A percentile compares a stretch with the other conserved stretches of the same genome.
Conservation (phyloP, 1,140 invertebrate species). For the Ridgeia piscesae region DNA sequence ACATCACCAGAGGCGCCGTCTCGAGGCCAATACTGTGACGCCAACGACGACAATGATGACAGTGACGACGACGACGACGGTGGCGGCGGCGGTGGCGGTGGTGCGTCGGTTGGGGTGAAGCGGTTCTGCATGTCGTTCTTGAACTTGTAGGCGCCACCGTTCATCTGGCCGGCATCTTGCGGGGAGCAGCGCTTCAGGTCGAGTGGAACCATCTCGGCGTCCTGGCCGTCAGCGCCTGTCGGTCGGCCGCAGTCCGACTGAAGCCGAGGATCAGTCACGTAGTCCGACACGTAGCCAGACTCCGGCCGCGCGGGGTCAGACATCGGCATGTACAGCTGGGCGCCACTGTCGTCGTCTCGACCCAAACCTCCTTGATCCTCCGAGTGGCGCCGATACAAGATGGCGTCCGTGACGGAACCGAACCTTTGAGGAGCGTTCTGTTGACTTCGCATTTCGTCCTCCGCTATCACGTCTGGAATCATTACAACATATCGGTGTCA, state of each 20-base stretch:
- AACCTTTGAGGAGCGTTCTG: background rate
- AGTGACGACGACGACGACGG: constrained; percentile 18
- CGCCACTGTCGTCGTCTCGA: background rate
- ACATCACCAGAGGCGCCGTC: constrained; percentile 24
- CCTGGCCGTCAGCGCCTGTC: background rate
- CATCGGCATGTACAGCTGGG: background rate
- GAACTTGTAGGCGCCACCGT: constrained; percentile 76
- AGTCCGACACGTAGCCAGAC: background rate
- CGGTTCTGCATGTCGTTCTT: constrained; percentile 92
- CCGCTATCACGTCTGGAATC: background rate
- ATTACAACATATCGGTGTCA: background rate
- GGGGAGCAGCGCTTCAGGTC: background rate
- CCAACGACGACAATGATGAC: constrained; percentile 16
- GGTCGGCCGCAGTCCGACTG: background rate
- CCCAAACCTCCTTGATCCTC: background rate
- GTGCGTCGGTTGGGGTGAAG: constrained; percentile 63
- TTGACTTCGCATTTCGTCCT: background rate
- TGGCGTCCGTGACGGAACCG: background rate
- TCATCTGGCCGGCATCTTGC: background rate
- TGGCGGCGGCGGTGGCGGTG: background rate
- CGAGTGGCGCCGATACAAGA: background rate
- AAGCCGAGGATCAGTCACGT: background rate
- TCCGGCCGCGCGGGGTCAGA: background rate
- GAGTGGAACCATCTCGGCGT: background rate
- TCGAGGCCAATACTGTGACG: constrained; percentile 2